phyloP scores from a whole-genome alignment of 1,140 invertebrate species.

The Hylyphantes graminicola region DNA sequence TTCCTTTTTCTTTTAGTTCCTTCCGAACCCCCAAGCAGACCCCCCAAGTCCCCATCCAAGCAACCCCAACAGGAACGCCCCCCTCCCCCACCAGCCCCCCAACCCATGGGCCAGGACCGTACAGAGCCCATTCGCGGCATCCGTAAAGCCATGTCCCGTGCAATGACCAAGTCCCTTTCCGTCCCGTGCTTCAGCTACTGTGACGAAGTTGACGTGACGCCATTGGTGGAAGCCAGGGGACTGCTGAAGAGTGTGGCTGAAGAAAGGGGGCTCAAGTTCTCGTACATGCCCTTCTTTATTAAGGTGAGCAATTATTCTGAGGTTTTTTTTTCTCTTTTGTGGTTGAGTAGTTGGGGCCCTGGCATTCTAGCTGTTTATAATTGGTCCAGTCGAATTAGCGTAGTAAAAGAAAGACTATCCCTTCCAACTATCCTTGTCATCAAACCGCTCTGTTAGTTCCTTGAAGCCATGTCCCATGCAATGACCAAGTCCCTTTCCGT shows the following conservation, averaged over 20 bases:
- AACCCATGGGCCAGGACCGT: conserved; percentile 63
- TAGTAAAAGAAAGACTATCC: no score
- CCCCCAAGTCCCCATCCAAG: neutral
- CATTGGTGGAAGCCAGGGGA: conserved; percentile 78
- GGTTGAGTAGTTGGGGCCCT: no score
- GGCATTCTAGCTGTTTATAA: no score
- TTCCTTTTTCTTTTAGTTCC: neutral
- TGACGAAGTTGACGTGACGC: conserved; percentile 88
- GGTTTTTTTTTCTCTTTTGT: neutral
- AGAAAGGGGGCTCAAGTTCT: conserved; percentile 80
- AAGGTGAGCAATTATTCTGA: conserved; percentile 74
- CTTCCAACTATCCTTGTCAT: no score
- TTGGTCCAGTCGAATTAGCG: no score
- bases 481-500: conserved; percentile 88
- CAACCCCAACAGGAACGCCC: neutral
- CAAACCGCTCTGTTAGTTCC: no score
- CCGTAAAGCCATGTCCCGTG: conserved; percentile 92
- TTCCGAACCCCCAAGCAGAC: neutral
- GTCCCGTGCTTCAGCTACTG: conserved; percentile 71
- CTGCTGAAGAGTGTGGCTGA: conserved; percentile 77
- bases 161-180: conserved; percentile 89
- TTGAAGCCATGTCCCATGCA: conserved; percentile 92
- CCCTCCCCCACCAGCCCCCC: neutral
- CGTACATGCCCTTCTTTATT: conserved; percentile 96
- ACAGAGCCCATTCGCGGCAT: conserved; percentile 78